These are phyloP conservation scores for Chondrilla cf. caribensis DNA, from an alignment of 37 sponge, comb jelly and placozoan species.

Conservation along the genomic window DNA sequence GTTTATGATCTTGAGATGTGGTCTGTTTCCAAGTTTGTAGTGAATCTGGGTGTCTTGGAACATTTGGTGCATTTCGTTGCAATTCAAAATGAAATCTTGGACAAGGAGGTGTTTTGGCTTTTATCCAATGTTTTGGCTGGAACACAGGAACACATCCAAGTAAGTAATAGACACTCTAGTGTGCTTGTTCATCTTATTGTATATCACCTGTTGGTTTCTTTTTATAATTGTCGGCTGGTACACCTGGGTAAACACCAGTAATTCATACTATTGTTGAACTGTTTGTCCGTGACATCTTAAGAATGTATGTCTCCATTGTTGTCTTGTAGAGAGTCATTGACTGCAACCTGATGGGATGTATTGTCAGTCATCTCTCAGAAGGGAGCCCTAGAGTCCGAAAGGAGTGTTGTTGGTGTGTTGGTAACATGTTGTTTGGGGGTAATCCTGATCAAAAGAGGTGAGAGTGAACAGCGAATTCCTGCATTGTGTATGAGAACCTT, in stretches of 20 bases:
- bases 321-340: no score
- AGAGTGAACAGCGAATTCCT: not conserved
- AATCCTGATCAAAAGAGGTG: slow-evolving; percentile 44
- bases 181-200: no score
- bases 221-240: no score
- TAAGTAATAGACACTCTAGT: no score
- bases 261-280: no score
- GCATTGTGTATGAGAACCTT: no score
- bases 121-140: slow-evolving; percentile 58
- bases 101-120: slow-evolving; percentile 56
- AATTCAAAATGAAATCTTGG: slow-evolving; percentile 15
- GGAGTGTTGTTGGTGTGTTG: slow-evolving; percentile 46
- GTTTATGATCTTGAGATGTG: no score
- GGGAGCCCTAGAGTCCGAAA: slow-evolving; percentile 37
- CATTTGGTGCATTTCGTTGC: not conserved
- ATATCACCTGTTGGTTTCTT: no score
- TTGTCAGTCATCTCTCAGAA: not conserved
- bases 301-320: no score
- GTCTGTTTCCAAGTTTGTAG: not conserved
- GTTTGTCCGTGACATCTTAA: no score
- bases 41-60: slow-evolving; percentile 15
- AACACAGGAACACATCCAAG: slow-evolving; percentile 37
- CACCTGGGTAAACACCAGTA: no score
- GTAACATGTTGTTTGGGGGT: slow-evolving; percentile 43
- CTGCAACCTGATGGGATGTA: no score